Evolutionary conservation across 2,888 invertebrate genomes (phyloP).

Genomic region (Linnaemya vulpina): DNA sequence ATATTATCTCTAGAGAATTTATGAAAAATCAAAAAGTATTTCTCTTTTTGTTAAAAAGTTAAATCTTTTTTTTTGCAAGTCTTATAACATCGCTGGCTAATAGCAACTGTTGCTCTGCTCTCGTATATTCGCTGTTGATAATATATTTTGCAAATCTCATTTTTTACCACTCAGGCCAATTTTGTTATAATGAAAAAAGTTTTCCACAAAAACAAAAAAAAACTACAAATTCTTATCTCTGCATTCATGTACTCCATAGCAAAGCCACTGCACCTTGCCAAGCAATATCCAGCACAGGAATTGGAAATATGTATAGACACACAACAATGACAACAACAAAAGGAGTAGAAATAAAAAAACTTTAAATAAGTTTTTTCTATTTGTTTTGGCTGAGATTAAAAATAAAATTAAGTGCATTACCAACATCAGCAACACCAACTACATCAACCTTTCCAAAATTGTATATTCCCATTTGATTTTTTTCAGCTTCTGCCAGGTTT

Average conservation of each 20-base stretch:
- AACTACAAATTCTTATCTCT: conserved; percentile 43
- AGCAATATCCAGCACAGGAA: neutral
- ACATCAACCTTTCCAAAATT: conserved; percentile 24
- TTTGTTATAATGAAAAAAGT: conserved; percentile 65
- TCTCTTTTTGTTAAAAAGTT: neutral
- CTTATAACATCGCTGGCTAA: neutral
- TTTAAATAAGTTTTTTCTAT: conserved; percentile 5
- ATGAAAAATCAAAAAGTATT: too few relatives aligned
- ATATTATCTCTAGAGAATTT: too few relatives aligned
- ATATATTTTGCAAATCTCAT: neutral
- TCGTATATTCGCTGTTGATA: neutral
- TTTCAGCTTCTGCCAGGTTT: conserved; percentile 22
- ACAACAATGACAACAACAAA: neutral
- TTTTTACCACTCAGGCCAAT: conserved; percentile 17
- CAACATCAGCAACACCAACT: conserved; percentile 45
- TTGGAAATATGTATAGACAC: neutral
- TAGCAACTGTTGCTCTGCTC: neutral
- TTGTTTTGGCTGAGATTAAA: conserved; percentile 63
- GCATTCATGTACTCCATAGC: neutral
- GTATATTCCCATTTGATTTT: conserved; percentile 30
- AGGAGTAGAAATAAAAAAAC: conserved; percentile 20
- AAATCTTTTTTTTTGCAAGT: neutral
- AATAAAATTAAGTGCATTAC: conserved; percentile 68
- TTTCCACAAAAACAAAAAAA: conserved; percentile 47
- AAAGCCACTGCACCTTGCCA: neutral